Evolutionary conservation across 2,797 vertebrate genomes (phyloP).

Genomic region (Anomalospiza imberbis): DNA sequence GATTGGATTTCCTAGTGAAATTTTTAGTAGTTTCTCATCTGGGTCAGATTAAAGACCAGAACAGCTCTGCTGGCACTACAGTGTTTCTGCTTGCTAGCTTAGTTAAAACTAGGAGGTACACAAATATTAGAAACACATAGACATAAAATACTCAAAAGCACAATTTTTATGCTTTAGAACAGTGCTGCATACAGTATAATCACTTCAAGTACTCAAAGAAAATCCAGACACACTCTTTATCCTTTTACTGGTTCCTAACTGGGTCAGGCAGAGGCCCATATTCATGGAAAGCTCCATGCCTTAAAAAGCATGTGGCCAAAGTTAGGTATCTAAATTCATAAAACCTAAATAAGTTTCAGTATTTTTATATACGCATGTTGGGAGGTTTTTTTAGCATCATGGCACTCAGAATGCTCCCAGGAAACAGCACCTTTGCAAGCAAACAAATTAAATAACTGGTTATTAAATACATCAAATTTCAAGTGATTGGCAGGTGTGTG

Average conservation of each 20-base stretch:
- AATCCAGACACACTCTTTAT: not conserved
- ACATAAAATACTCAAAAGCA: not conserved
- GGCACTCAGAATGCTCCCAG: not conserved
- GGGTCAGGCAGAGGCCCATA: conserved; percentile 18
- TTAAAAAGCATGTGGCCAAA: not conserved
- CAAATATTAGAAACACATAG: not conserved
- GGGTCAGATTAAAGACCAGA: conserved; percentile 54
- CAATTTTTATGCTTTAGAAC: not conserved
- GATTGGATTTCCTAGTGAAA: conserved; percentile 51
- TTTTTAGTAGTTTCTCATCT: conserved; percentile 33
- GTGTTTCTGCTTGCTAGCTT: conserved; percentile 27
- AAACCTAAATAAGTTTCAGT: not conserved
- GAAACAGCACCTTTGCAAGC: not conserved
- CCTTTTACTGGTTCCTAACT: not conserved
- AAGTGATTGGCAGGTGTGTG: not conserved
- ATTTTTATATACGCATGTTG: not conserved
- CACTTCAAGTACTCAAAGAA: not conserved
- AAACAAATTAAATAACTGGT: not conserved
- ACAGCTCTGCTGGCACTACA: conserved; percentile 20
- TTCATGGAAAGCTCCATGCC: not conserved
- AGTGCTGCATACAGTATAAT: not conserved
- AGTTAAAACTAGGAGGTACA: conserved; percentile 24
- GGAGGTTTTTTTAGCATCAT: not conserved
- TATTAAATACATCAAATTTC: not conserved
- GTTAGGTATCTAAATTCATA: not conserved